Evolutionary conservation across 2,888 invertebrate genomes (phyloP), one percentile per base, ranked within the genome.

Genomic region (Melinaea marsaeus): DNA sequence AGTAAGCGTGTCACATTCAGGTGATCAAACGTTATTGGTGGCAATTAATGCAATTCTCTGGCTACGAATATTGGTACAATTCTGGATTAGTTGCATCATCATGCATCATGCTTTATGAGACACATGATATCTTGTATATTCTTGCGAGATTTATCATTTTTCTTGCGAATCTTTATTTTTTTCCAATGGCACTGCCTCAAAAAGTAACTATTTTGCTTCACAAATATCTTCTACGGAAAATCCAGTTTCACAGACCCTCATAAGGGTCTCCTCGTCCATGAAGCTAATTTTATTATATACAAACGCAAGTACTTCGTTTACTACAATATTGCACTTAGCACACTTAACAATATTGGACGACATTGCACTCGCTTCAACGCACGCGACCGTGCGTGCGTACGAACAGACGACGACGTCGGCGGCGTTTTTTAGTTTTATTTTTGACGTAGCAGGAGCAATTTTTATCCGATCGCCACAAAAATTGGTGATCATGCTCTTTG

Each of bases 51-150:
- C 2, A 42, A n/a, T 55, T 71, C 69, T 2, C 59, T 45, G 4
- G 66, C 64, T n/a, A 69, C 69, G 42, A 69, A 69, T 2, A 61
- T 47, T 5, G 64, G 66, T 22, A 2, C 2, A 42, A 13, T 48
- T 69, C 69, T 2, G 67, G 64, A 60, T 69, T 58, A 0, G 55
- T 58, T 47, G 63, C 60, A 54, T 60, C 57, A n/a, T n/a, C n/a
- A n/a, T n/a, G n/a, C n/a, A n/a, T n/a, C 35, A 45, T 66, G 63
- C 55, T 66, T 69, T 11, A 71, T 9, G 0, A 68, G 11, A 42
- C 61, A 35, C 9, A 70, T 69, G 4, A 72, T 69, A 55, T 69
- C 70, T 4, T 72, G 67, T 6, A 72, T 48, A 55, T 69, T 63
- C 47, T 58, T 33, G 63, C 46, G 4, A 7, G 61, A 57, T 51